Evolutionary conservation across 2,888 invertebrate genomes (phyloP), one percentile per base, ranked within the genome.

Genomic region (Tachina fera): DNA sequence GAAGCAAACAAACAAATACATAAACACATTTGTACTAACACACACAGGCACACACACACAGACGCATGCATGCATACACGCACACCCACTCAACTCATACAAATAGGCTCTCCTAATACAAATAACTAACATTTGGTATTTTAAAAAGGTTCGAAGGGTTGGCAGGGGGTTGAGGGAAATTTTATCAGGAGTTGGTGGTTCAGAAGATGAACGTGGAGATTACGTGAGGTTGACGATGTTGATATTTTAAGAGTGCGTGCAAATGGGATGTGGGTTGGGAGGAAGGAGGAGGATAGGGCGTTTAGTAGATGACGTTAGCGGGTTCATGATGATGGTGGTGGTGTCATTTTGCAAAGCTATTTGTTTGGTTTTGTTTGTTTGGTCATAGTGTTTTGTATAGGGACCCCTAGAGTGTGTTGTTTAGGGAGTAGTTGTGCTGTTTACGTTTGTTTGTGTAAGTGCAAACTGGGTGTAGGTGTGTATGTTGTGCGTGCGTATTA

Each of bases 81-180:
- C 43, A 45, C 72, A 68, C 13, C 16, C 58, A 53, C 3, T 51
- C 41, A 60, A 65, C 13, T 22, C 58, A 53, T 8, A 60, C 41
- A 60, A 65, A 72, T 72, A 78, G 78, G 78, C 83, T 83, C 72
- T 83, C 74, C 61, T 74, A 83, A 83, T 74, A 78, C 60, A 78
- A 68, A 71, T 72, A 83, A 79, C 78, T 83, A 79, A 61, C 74
- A 79, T 78, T 83, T 78, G 68, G 78, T 77, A 41, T 43, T 77
- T 58, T 70, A 56, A 22, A 74, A 58, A 65, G 60, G 43, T 14
- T 49, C 51, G 65, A 22, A 41, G 31, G 31, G 31, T 6, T 31
- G 47, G 47, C 51, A 74, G 43, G 16, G 16, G 51, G 41, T 0
- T 31, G 45, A 63, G 31, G 47, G 9, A n/a, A 22, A 47, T 14